phyloP scores from a whole-genome alignment of 1,140 invertebrate species.

The Drosophila melanica region DNA sequence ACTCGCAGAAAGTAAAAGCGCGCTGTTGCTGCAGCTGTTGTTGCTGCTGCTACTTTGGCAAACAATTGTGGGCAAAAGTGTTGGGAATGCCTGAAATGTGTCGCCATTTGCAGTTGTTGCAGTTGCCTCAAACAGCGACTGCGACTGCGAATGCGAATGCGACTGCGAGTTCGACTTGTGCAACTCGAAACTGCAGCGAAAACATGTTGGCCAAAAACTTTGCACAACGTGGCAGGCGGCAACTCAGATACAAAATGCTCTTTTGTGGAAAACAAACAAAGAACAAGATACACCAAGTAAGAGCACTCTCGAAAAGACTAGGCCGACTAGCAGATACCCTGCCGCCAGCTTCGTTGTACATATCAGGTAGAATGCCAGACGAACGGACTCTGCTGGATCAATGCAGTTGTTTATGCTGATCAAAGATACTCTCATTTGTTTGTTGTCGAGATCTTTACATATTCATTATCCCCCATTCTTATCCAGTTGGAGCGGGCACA shows the following conservation, averaged over 20 bases:
- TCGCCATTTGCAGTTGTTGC: constrained; percentile 65
- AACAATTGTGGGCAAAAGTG: constrained; percentile 60
- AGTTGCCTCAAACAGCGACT: neutral
- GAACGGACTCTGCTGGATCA: too few relatives aligned
- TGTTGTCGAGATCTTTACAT: too few relatives aligned
- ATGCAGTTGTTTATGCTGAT: too few relatives aligned
- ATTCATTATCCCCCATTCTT: too few relatives aligned
- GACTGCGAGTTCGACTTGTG: constrained; percentile 38
- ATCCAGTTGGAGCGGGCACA: neutral
- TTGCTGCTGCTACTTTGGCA: constrained; percentile 23
- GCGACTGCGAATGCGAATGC: constrained; percentile 10
- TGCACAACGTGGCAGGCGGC: constrained; percentile 62
- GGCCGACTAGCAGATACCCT: too few relatives aligned
- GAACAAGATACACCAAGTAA: neutral
- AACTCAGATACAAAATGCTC: constrained; percentile 71
- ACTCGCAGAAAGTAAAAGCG: constrained; percentile 38
- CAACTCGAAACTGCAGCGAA: constrained; percentile 40
- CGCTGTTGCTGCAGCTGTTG: constrained; percentile 2
- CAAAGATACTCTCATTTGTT: neutral
- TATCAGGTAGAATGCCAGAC: too few relatives aligned
- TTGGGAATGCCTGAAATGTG: constrained; percentile 74
- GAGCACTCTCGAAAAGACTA: too few relatives aligned
- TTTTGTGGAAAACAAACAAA: constrained; percentile 60
- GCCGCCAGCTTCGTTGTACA: too few relatives aligned
- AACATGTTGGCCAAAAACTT: constrained; percentile 57